Evolutionary conservation across 2,797 vertebrate species (phyloP), one percentile per base, ranked within the genome.

Genomic region (Hippocampus kuda): DNA sequence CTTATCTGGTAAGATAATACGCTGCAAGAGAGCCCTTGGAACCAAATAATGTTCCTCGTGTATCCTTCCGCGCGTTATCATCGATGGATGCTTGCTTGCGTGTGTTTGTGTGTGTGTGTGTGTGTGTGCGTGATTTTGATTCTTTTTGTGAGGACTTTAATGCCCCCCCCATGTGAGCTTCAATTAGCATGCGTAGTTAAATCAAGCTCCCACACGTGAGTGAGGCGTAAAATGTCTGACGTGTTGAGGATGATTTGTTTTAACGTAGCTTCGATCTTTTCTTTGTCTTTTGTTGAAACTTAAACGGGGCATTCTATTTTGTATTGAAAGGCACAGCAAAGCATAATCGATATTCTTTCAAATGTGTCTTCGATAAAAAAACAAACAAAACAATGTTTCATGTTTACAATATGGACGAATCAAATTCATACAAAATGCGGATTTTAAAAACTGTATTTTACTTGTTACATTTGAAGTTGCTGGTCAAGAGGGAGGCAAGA

Each of bases 1-100:
- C 63, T 65, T 65, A 65, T 65, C 63, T 65, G 63, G 63, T 65
- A 48, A 65, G 63, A 65, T 65, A 48, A 65, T 18, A 16, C 24
- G 27, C 15, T 48, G 18, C 49, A 3, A 57, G 27, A 34, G 30
- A 61, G 27, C 18, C 16, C 27, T 61, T 61, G 59, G 59, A 61
- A 61, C 16, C 30, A 34, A 61, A 61, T 10, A 26, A 64, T 64
- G 62, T 44, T 44, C 10, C 22, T 15, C 34, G 42, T 44, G 22
- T 64, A 46, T 44, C 42, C 63, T 65, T 65, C 44, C 63, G 44
- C 46, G 22, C 4, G 62, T 46, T 64, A 46, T 64, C 44, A 10
- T 27, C 9, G 10, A 16, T 46, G 22, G 12, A 24, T 22, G 20
- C 2, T 10, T 44, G 61, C 8, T 16, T 62, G 60, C 2, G 27